Evolutionary conservation across 2,797 vertebrate genomes (phyloP), one percentile per base, ranked within the genome.

Genomic region (Helostoma temminkii): DNA sequence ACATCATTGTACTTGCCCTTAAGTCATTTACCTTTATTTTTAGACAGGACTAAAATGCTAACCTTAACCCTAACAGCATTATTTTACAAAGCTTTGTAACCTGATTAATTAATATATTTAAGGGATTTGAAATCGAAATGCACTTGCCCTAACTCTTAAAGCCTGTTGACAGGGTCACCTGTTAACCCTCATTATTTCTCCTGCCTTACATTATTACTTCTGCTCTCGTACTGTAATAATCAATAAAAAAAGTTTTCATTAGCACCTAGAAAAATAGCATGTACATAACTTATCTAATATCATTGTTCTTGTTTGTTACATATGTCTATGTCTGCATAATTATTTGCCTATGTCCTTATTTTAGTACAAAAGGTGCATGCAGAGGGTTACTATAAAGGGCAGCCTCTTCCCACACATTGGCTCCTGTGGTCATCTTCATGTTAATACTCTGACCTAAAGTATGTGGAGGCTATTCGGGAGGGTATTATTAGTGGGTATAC

Each of bases 401-500:
- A 76, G 66, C 63, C 43, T 69, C 73, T 83, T 85, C 74, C 83
- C 81, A 81, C 74, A 84, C 47, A 25, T 76, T 78, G 80, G 75
- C 82, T 81, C 83, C 68, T 78, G 87, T 2, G 88, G 89, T 86
- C 2, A 30, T 67, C 86, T 89, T 80, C 76, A 90, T 87, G 84
- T 88, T 90, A 78, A 82, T 86, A 80, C 76, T 71, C 69, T 76
- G 53, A 88, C 89, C 89, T 54, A 60, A 88, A 87, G 71, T 85
- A 89, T 87, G 83, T 30, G 22, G 56, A 77, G 77, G 58, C 66
- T 60, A 72, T 78, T 74, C 21, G 24, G 30, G 71, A 83, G 69
- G 74, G 45, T 90, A 63, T 91, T 79, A 91, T 91, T 92, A 91
- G 90, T 88, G 88, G 90, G 58, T 58, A 37, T 84, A 57, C 85